A percentile compares a stretch with the other conserved stretches of the same genome.
Conservation (phyloP, 2,113 vertebrate genomes). For the Carlito syrichta region DNA sequence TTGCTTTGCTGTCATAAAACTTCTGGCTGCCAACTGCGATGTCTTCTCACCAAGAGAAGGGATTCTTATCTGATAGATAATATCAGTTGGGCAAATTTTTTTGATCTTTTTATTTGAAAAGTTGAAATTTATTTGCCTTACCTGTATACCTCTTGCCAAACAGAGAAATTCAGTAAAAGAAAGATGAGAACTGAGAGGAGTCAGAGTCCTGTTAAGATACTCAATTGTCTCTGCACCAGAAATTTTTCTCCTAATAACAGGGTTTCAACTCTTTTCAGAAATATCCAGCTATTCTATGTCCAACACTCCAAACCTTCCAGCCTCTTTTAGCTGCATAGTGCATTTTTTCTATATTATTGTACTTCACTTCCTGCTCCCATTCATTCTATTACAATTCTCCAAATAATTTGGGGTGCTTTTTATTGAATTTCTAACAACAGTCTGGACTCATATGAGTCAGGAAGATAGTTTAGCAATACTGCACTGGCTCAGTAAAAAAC, state of each 20-base stretch:
- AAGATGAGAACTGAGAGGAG: neutral
- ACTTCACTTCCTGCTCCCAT: neutral
- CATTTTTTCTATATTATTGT: neutral
- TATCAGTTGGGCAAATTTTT: neutral
- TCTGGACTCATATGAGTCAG: neutral
- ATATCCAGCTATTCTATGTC: neutral
- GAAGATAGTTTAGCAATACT: neutral
- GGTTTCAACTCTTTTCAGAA: constrained; percentile 6
- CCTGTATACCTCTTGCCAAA: neutral
- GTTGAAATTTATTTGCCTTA: neutral
- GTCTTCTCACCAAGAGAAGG: neutral
- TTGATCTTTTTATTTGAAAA: constrained; percentile 24
- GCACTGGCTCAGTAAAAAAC: neutral
- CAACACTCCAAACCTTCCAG: neutral
- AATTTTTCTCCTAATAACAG: constrained; percentile 5
- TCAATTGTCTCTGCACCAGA: neutral
- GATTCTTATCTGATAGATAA: neutral
- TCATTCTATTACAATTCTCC: neutral
- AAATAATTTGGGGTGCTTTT: neutral
- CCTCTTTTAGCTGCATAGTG: neutral
- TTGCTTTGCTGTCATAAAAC: neutral
- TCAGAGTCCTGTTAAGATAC: neutral
- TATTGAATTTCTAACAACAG: neutral
- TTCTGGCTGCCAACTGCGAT: neutral
- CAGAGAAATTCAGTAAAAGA: constrained; percentile 1